Conservation (phyloP, 2,113 vertebrate genomes). For the Setophaga petechia region DNA sequence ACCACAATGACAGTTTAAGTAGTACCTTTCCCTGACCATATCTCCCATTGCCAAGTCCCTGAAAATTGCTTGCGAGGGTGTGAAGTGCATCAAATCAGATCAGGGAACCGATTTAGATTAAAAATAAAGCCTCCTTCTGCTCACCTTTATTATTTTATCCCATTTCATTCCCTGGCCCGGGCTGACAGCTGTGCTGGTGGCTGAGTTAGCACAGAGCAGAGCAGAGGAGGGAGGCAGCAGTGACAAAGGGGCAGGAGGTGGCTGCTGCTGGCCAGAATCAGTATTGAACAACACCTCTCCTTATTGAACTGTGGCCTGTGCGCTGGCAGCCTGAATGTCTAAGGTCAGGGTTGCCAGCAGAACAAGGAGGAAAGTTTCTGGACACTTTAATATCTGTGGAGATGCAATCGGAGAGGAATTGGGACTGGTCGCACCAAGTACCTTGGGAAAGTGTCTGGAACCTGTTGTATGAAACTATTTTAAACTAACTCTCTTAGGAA, state of each 20-base stretch:
- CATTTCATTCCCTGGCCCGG: background rate
- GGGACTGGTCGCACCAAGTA: too few relatives aligned
- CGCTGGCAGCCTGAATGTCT: background rate
- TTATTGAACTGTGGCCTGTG: background rate
- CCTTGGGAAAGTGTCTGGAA: background rate
- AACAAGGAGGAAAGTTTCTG: background rate
- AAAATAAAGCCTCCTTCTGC: background rate
- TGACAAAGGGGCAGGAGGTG: background rate
- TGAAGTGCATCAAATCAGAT: slow-evolving; percentile 34
- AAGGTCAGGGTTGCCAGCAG: background rate
- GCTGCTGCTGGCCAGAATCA: background rate
- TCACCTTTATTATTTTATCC: background rate
- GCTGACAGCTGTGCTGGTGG: rapidly evolving
- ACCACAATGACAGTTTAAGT: background rate
- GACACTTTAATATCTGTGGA: background rate
- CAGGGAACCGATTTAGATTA: slow-evolving; percentile 1
- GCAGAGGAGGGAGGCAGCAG: background rate
- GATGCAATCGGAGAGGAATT: background rate
- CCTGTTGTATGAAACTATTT: background rate
- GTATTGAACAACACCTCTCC: background rate
- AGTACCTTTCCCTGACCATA: slow-evolving; percentile 5
- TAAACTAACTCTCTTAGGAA: background rate
- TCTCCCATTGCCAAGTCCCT: background rate
- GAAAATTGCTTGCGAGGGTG: slow-evolving; percentile 20
- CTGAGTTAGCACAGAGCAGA: background rate